These are phyloP conservation scores for Drosophila mauritiana DNA, from an alignment of 1,140 invertebrate species.

Conservation along the genomic window DNA sequence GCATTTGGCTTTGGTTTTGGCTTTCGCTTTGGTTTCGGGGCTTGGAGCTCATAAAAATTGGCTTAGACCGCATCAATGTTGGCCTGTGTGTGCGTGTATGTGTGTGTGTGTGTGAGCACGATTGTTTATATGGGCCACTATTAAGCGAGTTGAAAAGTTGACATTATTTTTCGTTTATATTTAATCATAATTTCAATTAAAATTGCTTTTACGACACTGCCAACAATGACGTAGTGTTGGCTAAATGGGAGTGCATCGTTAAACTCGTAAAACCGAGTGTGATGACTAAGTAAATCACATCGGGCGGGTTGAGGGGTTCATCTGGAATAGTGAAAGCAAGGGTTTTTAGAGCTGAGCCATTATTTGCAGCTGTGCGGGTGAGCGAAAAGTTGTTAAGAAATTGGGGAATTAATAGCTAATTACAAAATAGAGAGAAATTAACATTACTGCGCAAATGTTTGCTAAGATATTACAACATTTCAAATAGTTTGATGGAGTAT, in stretches of 20 bases:
- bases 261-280: constrained; percentile 14
- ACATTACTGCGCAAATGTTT: background rate
- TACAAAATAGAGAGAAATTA: constrained; percentile 2
- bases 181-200: constrained; percentile 70
- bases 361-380: constrained; percentile 36
- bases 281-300: constrained; percentile 27
- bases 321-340: constrained; percentile 3
- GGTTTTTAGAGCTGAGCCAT: constrained; percentile 13
- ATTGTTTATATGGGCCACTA: constrained; percentile 53
- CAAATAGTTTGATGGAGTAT: too few relatives aligned
- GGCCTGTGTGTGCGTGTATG: constrained; percentile 1
- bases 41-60: constrained; percentile 52
- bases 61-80: constrained; percentile 41
- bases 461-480: background rate
- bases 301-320: background rate
- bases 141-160: constrained; percentile 65
- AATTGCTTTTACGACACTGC: constrained; percentile 44
- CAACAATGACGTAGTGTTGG: constrained; percentile 15
- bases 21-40: constrained; percentile 30
- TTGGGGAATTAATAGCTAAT: constrained; percentile 29
- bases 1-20: constrained; percentile 47
- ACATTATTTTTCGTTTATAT: constrained; percentile 68
- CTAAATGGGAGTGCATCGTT: constrained; percentile 22
- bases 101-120: constrained; percentile 17
- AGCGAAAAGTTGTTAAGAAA: constrained; percentile 17